phyloP scores from a whole-genome alignment of 2,113 vertebrate genomes.

The Catharus minimus region DNA sequence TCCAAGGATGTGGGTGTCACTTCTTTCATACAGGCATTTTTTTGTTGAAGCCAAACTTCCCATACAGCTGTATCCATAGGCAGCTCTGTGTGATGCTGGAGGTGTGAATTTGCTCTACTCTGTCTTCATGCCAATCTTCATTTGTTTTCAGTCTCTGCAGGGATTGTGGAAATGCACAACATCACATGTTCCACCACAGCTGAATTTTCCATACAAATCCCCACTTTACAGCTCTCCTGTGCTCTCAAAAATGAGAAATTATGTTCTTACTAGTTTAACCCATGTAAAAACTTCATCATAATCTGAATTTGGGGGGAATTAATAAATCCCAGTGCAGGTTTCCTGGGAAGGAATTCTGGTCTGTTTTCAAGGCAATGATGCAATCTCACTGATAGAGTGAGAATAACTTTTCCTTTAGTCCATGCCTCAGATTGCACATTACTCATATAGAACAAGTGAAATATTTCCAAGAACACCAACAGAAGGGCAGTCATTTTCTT shows the following conservation, averaged over 20 bases:
- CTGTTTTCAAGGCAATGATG: slow-evolving; percentile 22
- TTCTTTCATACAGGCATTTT: neutral
- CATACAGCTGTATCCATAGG: neutral
- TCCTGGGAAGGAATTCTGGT: slow-evolving; percentile 34
- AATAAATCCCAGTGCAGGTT: slow-evolving; percentile 35
- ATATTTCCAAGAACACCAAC: slow-evolving; percentile 7
- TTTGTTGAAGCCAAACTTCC: neutral
- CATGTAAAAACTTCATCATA: neutral
- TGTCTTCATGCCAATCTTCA: neutral
- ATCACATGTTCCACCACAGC: slow-evolving; percentile 20
- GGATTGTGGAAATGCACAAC: neutral
- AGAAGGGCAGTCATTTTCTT: slow-evolving; percentile 5
- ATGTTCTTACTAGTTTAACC: slow-evolving; percentile 26
- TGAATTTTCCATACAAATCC: slow-evolving; percentile 35
- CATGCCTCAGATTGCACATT: neutral
- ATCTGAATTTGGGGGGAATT: slow-evolving; percentile 26
- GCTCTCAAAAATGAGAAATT: slow-evolving; percentile 1
- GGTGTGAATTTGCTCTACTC: neutral
- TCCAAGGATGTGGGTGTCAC: neutral
- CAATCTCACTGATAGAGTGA: slow-evolving; percentile 33
- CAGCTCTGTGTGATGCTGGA: neutral
- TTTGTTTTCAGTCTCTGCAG: neutral
- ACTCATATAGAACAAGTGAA: neutral
- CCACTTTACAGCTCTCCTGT: slow-evolving; percentile 35
- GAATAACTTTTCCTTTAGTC: slow-evolving; percentile 13